These are phyloP conservation scores for Laticauda laticaudata DNA, from an alignment of 2,113 vertebrate genomes.

Conservation along the genomic window DNA sequence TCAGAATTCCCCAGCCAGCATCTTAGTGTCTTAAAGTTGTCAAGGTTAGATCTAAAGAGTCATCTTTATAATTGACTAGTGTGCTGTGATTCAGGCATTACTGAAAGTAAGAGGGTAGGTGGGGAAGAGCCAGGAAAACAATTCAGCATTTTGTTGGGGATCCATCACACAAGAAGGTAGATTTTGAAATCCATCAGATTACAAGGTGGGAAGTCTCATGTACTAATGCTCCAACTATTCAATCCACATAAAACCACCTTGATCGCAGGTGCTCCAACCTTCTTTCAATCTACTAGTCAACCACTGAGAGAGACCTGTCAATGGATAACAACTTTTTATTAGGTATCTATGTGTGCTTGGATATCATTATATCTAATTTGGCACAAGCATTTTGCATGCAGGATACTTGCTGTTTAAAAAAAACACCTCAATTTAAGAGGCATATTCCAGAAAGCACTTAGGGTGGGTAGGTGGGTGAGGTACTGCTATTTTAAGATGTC, in stretches of 20 bases:
- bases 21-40: no score
- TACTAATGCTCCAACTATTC: not conserved
- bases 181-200: not conserved
- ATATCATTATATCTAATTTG: not conserved
- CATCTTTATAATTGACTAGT: not conserved
- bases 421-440: conserved; percentile 4
- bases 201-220: not conserved
- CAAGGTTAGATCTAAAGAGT: not conserved
- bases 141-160: not conserved
- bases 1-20: no score
- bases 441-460: not conserved
- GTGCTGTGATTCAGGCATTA: not conserved
- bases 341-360: not conserved
- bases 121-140: not conserved
- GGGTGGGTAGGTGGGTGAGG: not conserved
- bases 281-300: not conserved
- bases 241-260: not conserved
- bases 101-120: not conserved
- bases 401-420: not conserved
- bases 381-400: not conserved
- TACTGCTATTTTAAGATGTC: not conserved
- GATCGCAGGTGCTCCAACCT: not conserved
- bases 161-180: no score
- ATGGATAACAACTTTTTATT: not conserved
- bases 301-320: not conserved